Evolutionary conservation across 2,888 invertebrate genomes (phyloP).

Genomic region (Digitonthophagus gazella): DNA sequence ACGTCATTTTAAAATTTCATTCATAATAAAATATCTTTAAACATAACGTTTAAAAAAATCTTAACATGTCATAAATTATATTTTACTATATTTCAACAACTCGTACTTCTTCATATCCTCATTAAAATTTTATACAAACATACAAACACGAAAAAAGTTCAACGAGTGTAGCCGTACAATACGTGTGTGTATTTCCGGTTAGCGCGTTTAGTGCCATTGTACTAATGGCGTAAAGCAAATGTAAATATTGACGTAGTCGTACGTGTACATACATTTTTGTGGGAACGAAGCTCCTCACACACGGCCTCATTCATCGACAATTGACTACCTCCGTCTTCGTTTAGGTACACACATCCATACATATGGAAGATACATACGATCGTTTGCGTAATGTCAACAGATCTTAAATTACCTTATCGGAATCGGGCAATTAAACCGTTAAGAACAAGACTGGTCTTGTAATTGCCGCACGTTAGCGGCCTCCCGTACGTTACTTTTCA

Average conservation of each 20-base stretch:
- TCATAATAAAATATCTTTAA: too few species aligned
- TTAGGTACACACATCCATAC: not conserved
- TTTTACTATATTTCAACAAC: too few species aligned
- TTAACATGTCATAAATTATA: too few species aligned
- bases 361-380: not conserved
- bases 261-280: slow-evolving; percentile 13
- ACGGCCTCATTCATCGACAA: not conserved
- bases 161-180: not conserved
- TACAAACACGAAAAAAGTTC: not conserved
- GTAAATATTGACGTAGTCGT: slow-evolving; percentile 10
- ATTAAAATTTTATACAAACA: not conserved
- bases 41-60: too few species aligned
- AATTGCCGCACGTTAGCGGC: not conserved
- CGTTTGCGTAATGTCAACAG: not conserved
- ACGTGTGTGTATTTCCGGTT: slow-evolving; percentile 7
- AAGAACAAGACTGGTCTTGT: not conserved
- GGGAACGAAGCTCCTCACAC: slow-evolving; percentile 8
- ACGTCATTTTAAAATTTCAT: too few species aligned
- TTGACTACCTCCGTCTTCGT: not conserved
- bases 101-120: too few species aligned
- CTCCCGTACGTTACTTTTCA: not conserved
- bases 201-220: slow-evolving; percentile 13
- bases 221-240: slow-evolving; percentile 16
- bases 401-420: not conserved
- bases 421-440: not conserved